Conservation (phyloP, 1,140 invertebrate genomes). For the Nasonia vitripennis region DNA sequence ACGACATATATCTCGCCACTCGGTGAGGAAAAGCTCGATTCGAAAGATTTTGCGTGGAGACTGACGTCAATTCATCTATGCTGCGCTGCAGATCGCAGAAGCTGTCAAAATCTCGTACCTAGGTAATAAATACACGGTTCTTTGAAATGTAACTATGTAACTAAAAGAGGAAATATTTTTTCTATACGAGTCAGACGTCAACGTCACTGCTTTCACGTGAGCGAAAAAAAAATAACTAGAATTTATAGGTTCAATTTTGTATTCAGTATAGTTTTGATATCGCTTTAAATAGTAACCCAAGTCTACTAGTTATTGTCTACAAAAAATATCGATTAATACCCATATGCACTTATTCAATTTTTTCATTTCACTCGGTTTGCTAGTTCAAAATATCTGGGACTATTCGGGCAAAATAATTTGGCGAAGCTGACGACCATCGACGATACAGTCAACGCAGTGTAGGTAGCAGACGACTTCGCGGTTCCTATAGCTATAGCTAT, state of each 20-base stretch:
- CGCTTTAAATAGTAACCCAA: too few relatives aligned
- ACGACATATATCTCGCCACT: constrained; percentile 24
- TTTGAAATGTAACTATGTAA: constrained; percentile 24
- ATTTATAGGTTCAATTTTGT: background rate
- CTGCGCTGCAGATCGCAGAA: background rate
- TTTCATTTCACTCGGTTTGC: too few relatives aligned
- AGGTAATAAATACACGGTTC: background rate
- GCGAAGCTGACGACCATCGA: too few relatives aligned
- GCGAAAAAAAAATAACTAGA: constrained; percentile 40
- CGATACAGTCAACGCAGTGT: too few relatives aligned
- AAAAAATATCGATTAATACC: too few relatives aligned
- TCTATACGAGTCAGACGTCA: background rate
- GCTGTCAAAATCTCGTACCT: background rate
- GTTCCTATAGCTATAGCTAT: background rate
- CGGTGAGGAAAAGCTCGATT: background rate
- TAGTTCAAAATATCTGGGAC: too few relatives aligned
- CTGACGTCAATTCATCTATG: background rate
- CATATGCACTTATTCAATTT: too few relatives aligned
- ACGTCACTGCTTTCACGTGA: constrained; percentile 27
- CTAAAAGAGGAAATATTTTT: constrained; percentile 22
- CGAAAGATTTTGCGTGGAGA: background rate
- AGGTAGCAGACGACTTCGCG: background rate
- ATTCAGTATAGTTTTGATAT: too few relatives aligned
- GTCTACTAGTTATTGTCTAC: too few relatives aligned
- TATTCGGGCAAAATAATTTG: too few relatives aligned